A percentile compares a stretch with the other conserved stretches of the same genome.
Conservation (phyloP, 2,888 invertebrate species). For the Theretra japonica region DNA sequence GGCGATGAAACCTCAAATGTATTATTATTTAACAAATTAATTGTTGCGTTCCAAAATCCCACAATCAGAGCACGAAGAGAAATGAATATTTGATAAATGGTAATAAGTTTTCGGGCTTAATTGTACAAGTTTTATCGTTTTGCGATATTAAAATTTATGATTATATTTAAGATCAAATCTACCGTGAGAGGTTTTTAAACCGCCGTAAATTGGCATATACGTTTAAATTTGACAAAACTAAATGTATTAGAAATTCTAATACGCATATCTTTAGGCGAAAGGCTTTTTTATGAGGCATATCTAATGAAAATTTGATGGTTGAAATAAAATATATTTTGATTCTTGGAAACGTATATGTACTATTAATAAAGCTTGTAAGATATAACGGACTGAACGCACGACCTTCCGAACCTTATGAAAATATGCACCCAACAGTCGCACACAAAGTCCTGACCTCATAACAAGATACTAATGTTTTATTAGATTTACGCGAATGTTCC, state of each 20-base stretch:
- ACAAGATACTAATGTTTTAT: too few relatives aligned
- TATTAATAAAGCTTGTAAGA: background rate
- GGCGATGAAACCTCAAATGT: background rate
- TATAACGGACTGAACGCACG: background rate
- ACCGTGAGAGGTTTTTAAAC: background rate
- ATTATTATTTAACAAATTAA: slow-evolving; percentile 11
- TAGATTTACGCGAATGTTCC: too few relatives aligned
- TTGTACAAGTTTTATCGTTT: slow-evolving; percentile 27
- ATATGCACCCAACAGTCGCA: background rate
- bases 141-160: slow-evolving; percentile 28
- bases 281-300: background rate
- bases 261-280: background rate
- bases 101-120: slow-evolving; percentile 27
- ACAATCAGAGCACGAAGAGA: slow-evolving; percentile 18
- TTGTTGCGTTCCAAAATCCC: slow-evolving; percentile 13
- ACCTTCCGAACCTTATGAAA: background rate
- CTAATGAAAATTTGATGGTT: background rate
- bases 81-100: slow-evolving; percentile 30
- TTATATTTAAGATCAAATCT: slow-evolving; percentile 5
- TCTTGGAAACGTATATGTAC: background rate
- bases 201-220: background rate
- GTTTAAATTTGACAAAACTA: background rate
- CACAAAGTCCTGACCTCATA: too few relatives aligned
- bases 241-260: too few relatives aligned
- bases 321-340: background rate